These are phyloP conservation scores for Trimorus sp. DNA, from an alignment of 2,888 invertebrate species.

Conservation along the genomic window DNA sequence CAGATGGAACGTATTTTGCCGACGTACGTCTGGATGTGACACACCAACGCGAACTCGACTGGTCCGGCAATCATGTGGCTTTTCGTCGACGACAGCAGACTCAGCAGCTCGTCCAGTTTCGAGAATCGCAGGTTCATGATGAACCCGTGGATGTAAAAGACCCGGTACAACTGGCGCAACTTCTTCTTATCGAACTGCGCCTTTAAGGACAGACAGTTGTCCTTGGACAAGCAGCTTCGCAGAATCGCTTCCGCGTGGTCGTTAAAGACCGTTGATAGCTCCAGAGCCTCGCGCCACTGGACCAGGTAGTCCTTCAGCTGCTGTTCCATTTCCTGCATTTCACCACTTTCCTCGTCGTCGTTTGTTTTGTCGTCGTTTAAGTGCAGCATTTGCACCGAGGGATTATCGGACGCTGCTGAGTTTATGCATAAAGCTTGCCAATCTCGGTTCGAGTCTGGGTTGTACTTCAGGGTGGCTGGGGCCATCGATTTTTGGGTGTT, in stretches of 20 bases:
- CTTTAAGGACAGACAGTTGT: slow-evolving; percentile 67
- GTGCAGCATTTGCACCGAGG: slow-evolving; percentile 73
- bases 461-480: slow-evolving; percentile 75
- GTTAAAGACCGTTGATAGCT: slow-evolving; percentile 77
- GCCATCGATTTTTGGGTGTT: slow-evolving; percentile 75
- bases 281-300: slow-evolving; percentile 74
- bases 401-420: slow-evolving; percentile 62
- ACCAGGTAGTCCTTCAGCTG: slow-evolving; percentile 74
- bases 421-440: slow-evolving; percentile 74
- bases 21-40: slow-evolving; percentile 74
- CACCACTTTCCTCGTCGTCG: slow-evolving; percentile 67
- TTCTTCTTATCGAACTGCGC: slow-evolving; percentile 75
- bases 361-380: slow-evolving; percentile 67
- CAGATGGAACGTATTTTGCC: slow-evolving; percentile 77
- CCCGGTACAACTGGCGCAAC: slow-evolving; percentile 76
- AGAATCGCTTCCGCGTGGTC: slow-evolving; percentile 76
- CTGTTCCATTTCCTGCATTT: slow-evolving; percentile 72
- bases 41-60: slow-evolving; percentile 77
- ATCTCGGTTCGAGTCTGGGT: slow-evolving; percentile 74
- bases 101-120: slow-evolving; percentile 72
- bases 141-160: slow-evolving; percentile 78
- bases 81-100: slow-evolving; percentile 75
- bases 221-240: slow-evolving; percentile 72
- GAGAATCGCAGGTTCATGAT: slow-evolving; percentile 75
- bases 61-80: slow-evolving; percentile 76